Evolutionary conservation across 2,113 vertebrate genomes (phyloP).

Genomic region (Oncorhynchus mykiss): DNA sequence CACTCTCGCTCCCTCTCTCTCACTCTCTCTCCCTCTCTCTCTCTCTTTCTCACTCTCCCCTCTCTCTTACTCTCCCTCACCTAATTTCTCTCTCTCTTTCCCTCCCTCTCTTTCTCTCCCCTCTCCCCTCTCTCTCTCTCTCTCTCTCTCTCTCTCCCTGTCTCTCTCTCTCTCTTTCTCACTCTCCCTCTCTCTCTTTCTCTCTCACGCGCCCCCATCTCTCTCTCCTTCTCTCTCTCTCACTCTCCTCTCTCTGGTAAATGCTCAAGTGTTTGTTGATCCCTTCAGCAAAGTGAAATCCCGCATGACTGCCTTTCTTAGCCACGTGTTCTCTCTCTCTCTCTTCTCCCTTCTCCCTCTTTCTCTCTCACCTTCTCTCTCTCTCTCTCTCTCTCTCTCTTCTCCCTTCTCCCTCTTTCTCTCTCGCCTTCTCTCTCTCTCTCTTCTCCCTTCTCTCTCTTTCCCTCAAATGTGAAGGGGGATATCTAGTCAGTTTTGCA

Average conservation of each 20-base stretch:
- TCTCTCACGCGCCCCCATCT: no score
- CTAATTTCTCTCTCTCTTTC: neutral
- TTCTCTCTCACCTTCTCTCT: neutral
- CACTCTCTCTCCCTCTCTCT: no score
- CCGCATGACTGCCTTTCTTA: neutral
- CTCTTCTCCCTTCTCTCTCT: neutral
- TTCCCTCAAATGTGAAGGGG: no score
- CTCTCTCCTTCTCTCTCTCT: neutral
- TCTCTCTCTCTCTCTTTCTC: neutral
- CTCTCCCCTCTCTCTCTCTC: neutral
- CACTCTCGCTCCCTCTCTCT: neutral
- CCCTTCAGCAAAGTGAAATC: slow-evolving; percentile 11
- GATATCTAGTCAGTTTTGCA: no score
- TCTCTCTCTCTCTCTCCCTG: neutral
- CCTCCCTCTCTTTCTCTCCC: neutral
- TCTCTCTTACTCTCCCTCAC: neutral
- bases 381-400: neutral
- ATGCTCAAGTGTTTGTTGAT: slow-evolving; percentile 9
- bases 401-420: neutral
- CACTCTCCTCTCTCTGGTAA: neutral
- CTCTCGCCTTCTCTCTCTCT: neutral
- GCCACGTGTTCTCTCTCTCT: neutral
- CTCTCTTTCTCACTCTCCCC: neutral
- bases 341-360: neutral
- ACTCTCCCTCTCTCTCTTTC: neutral